These are phyloP conservation scores for Rhinogobio ventralis DNA, from an alignment of 2,797 vertebrate species.

Conservation along the genomic window DNA sequence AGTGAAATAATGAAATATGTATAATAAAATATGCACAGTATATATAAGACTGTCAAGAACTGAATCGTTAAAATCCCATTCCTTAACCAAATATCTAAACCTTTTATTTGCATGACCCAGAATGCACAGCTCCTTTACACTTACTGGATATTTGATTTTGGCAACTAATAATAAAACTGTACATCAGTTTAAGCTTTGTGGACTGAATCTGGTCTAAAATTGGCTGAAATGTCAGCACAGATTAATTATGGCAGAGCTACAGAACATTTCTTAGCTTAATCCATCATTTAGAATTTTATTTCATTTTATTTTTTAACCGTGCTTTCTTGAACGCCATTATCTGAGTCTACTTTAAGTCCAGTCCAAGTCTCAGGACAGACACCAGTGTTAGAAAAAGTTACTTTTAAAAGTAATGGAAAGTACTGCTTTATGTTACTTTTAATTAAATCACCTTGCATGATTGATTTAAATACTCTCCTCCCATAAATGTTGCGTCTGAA, in stretches of 20 bases:
- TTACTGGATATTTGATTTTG: not conserved
- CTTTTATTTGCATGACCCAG: not conserved
- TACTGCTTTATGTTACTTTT: not conserved
- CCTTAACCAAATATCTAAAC: not conserved
- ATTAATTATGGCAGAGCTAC: not conserved
- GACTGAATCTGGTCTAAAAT: not conserved
- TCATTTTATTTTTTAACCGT: too few relatives aligned
- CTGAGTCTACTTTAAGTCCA: not conserved
- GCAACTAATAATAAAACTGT: not conserved
- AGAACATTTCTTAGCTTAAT: not conserved
- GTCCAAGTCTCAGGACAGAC: not conserved
- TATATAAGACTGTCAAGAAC: conserved; percentile 38
- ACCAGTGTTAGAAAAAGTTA: not conserved
- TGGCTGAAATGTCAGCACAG: not conserved
- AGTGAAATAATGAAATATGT: conserved; percentile 20
- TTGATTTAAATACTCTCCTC: too few relatives aligned
- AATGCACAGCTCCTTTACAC: conserved; percentile 5
- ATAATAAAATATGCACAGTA: conserved; percentile 1
- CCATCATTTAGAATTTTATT: too few relatives aligned
- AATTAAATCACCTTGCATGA: too few relatives aligned
- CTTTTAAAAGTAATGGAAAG: not conserved
- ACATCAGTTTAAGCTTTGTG: not conserved
- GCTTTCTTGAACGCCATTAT: not conserved
- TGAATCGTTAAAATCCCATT: conserved; percentile 22
- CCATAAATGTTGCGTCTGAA: too few relatives aligned